A percentile compares a stretch with the other conserved stretches of the same genome.
Evolutionary conservation across 2,797 vertebrate species (phyloP).

Genomic region (Gambelia wislizenii): DNA sequence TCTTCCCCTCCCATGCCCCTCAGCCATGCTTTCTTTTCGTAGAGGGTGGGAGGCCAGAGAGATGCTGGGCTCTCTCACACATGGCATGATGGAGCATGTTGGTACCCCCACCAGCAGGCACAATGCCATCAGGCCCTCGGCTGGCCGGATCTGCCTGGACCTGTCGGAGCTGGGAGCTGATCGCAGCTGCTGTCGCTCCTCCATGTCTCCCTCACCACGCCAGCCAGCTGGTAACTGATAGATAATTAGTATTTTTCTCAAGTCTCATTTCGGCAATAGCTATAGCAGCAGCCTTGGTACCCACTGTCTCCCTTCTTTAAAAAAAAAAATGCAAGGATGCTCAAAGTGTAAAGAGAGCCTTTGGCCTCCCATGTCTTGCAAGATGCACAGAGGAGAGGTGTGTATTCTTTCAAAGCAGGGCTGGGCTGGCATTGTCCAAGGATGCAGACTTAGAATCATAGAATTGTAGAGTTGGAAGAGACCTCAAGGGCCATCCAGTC

Average conservation of each 20-base stretch:
- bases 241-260: conserved; percentile 80
- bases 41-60: conserved; percentile 49
- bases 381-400: background rate
- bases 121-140: conserved; percentile 77
- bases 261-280: conserved; percentile 41
- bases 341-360: conserved; percentile 67
- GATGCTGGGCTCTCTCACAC: conserved; percentile 71
- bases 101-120: conserved; percentile 57
- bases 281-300: background rate
- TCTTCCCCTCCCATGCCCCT: conserved; percentile 43
- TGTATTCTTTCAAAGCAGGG: rapidly evolving
- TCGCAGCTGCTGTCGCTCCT: conserved; percentile 29
- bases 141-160: conserved; percentile 81
- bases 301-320: background rate
- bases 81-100: conserved; percentile 74
- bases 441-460: no score
- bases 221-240: conserved; percentile 76
- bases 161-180: conserved; percentile 67
- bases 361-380: conserved; percentile 45
- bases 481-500: no score
- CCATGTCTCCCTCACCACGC: conserved; percentile 48
- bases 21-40: conserved; percentile 34
- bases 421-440: background rate
- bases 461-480: no score
- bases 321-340: rapidly evolving